Evolutionary conservation across 2,888 invertebrate genomes (phyloP), one percentile per base, ranked within the genome.

Genomic region (Nemapogon koenigi): DNA sequence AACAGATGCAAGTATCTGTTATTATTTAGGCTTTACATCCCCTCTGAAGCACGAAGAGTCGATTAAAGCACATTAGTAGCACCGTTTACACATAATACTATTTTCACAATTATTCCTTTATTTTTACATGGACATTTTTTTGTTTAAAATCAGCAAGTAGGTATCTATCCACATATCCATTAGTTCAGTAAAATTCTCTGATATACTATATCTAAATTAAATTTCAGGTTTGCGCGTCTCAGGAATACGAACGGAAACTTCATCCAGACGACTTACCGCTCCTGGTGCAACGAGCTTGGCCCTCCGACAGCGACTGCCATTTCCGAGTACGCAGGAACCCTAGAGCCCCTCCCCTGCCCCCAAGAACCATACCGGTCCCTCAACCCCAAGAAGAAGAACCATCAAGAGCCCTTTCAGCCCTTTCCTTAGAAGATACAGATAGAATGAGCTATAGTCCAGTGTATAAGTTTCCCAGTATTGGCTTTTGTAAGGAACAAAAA

Each of bases 181-280:
- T 7, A 6, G 22, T 22, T 22, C 4, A 7, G 6, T 22, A 7
- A 22, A 22, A 22, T 7, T 7, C 22, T 22, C 10, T 22, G 8
- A 22, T 22, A 28, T 31, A 6, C 16, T 31, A 35, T 4, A 14
- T 35, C 10, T 29, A 15, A n/a, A 17, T 13, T 30, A 29, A 27
- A 18, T 62, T 67, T 6, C 62, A 84, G 84, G 84, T 85, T 16
- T 86, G 86, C 52, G 85, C 87, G 44, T 87, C 88, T 4, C 90
- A 91, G 63, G 91, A 92, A 63, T 91, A 91, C 68, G 92, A 94
- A 65, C 83, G 94, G 41, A 92, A 93, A 70, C 70, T 94, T 25
- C 92, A 94, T 64, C 90, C 91, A 1, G 92, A 93, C 49, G 94
- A 94, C 63, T 81, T 89, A 43, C 93, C 94, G 0, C 76, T 94